Percentiles rank a stretch among this genome's conserved stretches.
Evolutionary conservation across 92 coral and sea anemone species (phyloP).

Genomic region (Umimayanthus kanabou): DNA sequence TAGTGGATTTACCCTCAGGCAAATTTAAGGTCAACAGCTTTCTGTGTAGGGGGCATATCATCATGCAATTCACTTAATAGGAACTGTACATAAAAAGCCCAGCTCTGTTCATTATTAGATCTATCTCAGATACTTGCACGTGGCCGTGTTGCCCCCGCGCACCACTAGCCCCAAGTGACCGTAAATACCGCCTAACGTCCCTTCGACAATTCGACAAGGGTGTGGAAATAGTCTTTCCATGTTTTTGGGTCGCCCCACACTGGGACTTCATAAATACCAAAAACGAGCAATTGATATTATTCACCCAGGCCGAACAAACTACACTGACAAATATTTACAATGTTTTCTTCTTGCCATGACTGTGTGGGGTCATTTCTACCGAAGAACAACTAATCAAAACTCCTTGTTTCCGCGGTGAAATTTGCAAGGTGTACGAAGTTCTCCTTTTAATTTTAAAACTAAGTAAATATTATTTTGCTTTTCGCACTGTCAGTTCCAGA

Average conservation of each 20-base stretch:
- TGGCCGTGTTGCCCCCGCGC: no score
- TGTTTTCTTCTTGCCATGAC: background rate
- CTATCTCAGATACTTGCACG: no score
- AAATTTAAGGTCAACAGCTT: no score
- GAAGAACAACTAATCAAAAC: background rate
- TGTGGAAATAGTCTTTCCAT: background rate
- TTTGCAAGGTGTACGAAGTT: background rate
- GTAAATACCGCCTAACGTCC: background rate
- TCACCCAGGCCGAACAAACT: background rate
- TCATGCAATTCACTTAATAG: no score
- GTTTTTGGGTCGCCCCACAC: constrained; percentile 15
- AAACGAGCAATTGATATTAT: background rate
- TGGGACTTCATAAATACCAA: constrained; percentile 3
- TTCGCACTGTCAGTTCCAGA: constrained; percentile 1
- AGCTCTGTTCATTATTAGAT: no score
- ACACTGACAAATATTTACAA: constrained; percentile 14
- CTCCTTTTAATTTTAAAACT: constrained; percentile 7
- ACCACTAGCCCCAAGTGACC: no score
- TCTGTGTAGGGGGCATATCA: no score
- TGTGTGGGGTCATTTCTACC: no score
- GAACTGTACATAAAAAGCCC: no score
- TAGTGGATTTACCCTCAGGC: no score
- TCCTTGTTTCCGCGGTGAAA: constrained; percentile 18
- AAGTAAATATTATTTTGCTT: background rate
- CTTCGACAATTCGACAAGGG: constrained; percentile 13